Conservation (phyloP, 2,113 vertebrate genomes). For the Diphyllodes magnificus region DNA sequence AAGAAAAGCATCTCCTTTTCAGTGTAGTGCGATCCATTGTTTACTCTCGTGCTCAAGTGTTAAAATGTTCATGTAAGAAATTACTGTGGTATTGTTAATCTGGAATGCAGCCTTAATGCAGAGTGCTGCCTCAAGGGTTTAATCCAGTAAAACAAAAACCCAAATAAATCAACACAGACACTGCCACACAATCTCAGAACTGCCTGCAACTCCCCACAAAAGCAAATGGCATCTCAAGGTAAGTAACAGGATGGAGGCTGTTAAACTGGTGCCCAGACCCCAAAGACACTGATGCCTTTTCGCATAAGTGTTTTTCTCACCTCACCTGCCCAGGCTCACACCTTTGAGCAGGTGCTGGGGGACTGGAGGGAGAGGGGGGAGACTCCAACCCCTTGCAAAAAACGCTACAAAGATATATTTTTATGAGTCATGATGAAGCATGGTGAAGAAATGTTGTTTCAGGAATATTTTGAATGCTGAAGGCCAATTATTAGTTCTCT, state of each 20-base stretch:
- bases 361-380: fast-evolving
- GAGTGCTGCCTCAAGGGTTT: neutral
- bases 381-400: neutral
- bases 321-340: neutral
- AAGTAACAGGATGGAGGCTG: neutral
- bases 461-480: neutral
- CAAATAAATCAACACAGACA: neutral
- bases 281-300: neutral
- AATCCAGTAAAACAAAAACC: neutral
- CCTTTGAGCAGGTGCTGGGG: neutral
- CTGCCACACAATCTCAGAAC: neutral
- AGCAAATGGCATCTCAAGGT: neutral
- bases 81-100: neutral
- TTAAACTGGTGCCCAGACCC: neutral
- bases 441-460: neutral
- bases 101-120: neutral
- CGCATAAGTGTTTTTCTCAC: fast-evolving
- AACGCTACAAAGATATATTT: neutral
- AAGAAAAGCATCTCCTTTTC: neutral
- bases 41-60: neutral
- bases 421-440: neutral
- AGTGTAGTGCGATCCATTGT: neutral
- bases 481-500: neutral
- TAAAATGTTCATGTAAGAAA: neutral
- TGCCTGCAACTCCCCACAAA: neutral